Evolutionary conservation across 2,797 vertebrate species (phyloP).

Genomic region (Sebastes iracundus): DNA sequence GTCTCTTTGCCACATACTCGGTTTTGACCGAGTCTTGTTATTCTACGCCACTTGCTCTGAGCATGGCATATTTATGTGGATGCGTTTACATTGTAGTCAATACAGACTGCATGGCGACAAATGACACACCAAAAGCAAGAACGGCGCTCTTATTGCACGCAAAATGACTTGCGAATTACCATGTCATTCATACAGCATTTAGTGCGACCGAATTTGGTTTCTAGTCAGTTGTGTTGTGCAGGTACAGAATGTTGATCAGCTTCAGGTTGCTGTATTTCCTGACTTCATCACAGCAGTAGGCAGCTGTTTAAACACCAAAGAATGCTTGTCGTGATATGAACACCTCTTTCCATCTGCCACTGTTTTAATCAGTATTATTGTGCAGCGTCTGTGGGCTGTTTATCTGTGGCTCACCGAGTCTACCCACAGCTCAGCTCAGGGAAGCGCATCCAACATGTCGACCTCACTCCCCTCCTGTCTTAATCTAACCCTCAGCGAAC

Average conservation of each 20-base stretch:
- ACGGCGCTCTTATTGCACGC: too few relatives aligned
- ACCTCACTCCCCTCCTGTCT: constrained; percentile 50
- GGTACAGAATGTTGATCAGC: background rate
- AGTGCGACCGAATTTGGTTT: background rate
- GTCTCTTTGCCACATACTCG: too few relatives aligned
- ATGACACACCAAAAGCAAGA: too few relatives aligned
- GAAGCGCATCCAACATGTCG: constrained; percentile 57
- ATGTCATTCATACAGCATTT: too few relatives aligned
- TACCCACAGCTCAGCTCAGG: constrained; percentile 45
- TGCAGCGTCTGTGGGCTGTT: constrained; percentile 55
- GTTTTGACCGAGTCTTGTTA: too few relatives aligned
- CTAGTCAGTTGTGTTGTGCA: background rate
- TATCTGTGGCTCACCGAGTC: constrained; percentile 53
- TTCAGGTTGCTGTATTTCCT: background rate
- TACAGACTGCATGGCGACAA: too few relatives aligned
- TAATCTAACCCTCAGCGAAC: constrained; percentile 45
- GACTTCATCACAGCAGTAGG: constrained; percentile 27
- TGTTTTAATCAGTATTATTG: constrained; percentile 49
- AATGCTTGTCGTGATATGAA: constrained; percentile 28
- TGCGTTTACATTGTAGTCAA: too few relatives aligned
- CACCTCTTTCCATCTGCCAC: constrained; percentile 48
- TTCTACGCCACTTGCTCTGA: too few relatives aligned
- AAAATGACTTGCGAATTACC: too few relatives aligned
- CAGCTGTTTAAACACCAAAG: constrained; percentile 11
- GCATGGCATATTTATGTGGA: too few relatives aligned